A percentile compares a stretch with the other conserved stretches of the same genome.
Conservation (phyloP, 2,888 invertebrate species). For the Orthonychiurus folsomi region DNA sequence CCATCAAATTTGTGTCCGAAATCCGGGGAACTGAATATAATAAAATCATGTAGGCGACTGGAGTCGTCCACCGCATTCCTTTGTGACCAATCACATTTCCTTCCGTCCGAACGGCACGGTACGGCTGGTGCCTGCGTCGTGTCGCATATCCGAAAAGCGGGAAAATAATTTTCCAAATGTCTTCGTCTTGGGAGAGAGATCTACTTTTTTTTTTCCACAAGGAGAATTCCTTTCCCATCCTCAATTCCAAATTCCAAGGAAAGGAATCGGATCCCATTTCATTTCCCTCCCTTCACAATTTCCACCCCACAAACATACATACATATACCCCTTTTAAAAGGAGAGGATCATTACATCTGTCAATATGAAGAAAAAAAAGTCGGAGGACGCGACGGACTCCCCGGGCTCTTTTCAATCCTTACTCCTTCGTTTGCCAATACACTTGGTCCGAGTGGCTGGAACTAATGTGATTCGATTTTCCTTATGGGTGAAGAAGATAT, state of each 20-base stretch:
- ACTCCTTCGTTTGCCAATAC: too few relatives aligned
- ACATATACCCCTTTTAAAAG: not conserved
- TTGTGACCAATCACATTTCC: not conserved
- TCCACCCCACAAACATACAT: not conserved
- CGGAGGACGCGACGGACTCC: too few relatives aligned
- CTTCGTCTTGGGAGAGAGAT: too few relatives aligned
- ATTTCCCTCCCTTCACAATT: not conserved
- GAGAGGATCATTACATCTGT: not conserved
- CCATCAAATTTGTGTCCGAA: too few relatives aligned
- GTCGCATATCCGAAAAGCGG: not conserved
- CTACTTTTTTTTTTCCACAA: too few relatives aligned
- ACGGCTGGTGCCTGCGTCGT: not conserved
- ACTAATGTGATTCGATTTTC: conserved; percentile 1
- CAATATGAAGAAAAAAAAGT: not conserved
- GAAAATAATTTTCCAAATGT: not conserved
- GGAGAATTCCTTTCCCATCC: too few relatives aligned
- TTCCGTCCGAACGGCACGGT: not conserved
- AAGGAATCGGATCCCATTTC: not conserved
- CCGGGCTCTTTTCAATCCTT: too few relatives aligned
- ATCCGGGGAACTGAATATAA: too few relatives aligned
- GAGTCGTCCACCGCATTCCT: not conserved
- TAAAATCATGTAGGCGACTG: not conserved
- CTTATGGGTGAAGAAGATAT: not conserved
- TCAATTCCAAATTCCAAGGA: too few relatives aligned
- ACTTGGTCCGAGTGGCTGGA: too few relatives aligned